Conservation (phyloP, 1,140 invertebrate species). For the Agrypnia vestita region DNA sequence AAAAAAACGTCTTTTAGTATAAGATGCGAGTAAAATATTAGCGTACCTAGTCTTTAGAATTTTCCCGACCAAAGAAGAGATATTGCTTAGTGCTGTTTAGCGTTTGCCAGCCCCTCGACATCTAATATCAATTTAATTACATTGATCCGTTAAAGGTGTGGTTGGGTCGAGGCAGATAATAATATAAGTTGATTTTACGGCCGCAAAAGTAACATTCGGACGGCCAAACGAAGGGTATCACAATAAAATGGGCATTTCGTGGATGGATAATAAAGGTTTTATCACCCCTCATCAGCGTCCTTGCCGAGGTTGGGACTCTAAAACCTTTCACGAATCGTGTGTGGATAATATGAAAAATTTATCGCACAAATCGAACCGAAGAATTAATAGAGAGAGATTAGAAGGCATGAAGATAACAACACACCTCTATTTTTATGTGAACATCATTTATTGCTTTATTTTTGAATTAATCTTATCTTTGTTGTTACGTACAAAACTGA, state of each 20-base stretch:
- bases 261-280: constrained; percentile 30
- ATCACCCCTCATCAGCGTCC: constrained; percentile 7
- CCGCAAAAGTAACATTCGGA: constrained; percentile 19
- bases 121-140: too few species aligned
- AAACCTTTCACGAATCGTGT: constrained; percentile 24
- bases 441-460: too few species aligned
- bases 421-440: too few species aligned
- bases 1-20: too few species aligned
- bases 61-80: too few species aligned
- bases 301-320: neutral
- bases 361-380: constrained; percentile 1
- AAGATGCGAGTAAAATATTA: too few species aligned
- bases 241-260: constrained; percentile 2
- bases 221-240: neutral
- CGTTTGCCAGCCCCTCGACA: too few species aligned
- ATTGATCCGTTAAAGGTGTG: neutral
- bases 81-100: too few species aligned
- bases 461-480: too few species aligned
- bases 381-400: neutral
- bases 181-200: neutral
- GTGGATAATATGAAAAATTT: constrained; percentile 27
- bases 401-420: too few species aligned
- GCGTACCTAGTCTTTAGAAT: too few species aligned
- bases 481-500: too few species aligned
- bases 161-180: constrained; percentile 19